phyloP scores from a whole-genome alignment of 2,113 vertebrate genomes.

The Coracopsis vasa region DNA sequence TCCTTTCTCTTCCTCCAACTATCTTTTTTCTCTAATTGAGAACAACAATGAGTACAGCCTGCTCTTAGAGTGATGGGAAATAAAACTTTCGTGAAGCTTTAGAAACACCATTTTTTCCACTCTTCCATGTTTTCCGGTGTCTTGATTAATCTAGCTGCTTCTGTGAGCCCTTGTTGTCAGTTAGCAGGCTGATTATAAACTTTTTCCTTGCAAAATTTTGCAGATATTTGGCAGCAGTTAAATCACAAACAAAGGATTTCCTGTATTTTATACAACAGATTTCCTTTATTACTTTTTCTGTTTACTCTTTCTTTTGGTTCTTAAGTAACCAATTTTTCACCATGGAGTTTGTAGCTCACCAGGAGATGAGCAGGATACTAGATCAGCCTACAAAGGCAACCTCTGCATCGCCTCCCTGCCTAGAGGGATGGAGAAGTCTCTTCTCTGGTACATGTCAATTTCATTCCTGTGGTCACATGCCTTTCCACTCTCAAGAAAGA shows the following conservation, averaged over 20 bases:
- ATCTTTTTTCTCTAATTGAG: not conserved
- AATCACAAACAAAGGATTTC: not conserved
- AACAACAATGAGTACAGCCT: not conserved
- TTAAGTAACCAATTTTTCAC: not conserved
- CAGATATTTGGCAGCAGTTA: not conserved
- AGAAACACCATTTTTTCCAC: not conserved
- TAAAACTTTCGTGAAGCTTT: not conserved
- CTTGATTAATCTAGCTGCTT: not conserved
- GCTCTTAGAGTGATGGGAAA: not conserved
- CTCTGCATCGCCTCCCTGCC: not conserved
- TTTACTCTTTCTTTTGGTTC: not conserved
- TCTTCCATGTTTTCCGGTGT: not conserved
- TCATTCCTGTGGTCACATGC: not conserved
- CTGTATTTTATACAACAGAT: not conserved
- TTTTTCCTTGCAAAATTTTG: not conserved
- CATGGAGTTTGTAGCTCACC: not conserved
- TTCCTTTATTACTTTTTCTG: not conserved
- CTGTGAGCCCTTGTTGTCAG: not conserved
- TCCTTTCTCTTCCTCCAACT: not conserved
- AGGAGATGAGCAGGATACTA: not conserved
- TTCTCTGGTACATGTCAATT: not conserved
- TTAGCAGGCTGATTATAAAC: not conserved
- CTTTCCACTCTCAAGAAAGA: not conserved
- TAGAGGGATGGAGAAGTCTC: not conserved
- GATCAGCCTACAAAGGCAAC: not conserved